Evolutionary conservation across 2,888 invertebrate genomes (phyloP).

Genomic region (Crioceris asparagi): DNA sequence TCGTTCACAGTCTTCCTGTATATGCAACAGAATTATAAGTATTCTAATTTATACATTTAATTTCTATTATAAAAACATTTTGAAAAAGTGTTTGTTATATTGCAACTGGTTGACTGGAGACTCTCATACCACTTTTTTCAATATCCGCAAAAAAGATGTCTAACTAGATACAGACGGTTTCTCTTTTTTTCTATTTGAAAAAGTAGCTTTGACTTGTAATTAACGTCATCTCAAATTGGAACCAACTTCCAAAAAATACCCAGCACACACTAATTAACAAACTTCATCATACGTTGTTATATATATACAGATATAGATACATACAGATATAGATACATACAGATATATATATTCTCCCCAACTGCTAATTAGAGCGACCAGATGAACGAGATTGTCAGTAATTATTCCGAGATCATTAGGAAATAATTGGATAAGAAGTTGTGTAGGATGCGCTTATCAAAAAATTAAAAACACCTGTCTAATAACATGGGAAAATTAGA

Average conservation of each 20-base stretch:
- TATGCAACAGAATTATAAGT: too few relatives aligned
- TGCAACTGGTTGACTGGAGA: too few relatives aligned
- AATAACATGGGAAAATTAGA: constrained; percentile 15
- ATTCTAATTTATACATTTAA: too few relatives aligned
- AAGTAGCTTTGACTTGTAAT: too few relatives aligned
- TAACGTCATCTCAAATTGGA: constrained; percentile 15
- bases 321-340: too few relatives aligned
- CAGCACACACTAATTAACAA: constrained; percentile 18
- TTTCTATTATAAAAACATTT: too few relatives aligned
- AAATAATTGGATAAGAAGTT: constrained; percentile 24
- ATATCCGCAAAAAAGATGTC: constrained; percentile 4
- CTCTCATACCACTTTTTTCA: too few relatives aligned
- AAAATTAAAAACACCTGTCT: constrained; percentile 22
- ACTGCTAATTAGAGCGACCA: constrained; percentile 19
- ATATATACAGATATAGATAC: too few relatives aligned
- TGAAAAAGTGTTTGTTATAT: too few relatives aligned
- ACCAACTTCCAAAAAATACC: constrained; percentile 15
- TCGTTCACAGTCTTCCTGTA: too few relatives aligned
- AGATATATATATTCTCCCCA: too few relatives aligned
- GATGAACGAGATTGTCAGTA: constrained; percentile 19
- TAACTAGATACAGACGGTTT: constrained; percentile 1
- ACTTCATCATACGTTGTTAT: constrained; percentile 18
- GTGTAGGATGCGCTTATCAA: constrained; percentile 19
- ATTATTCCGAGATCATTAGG: constrained; percentile 22
- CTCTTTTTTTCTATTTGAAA: too few relatives aligned